Conservation (phyloP, 2,888 invertebrate species). For the Eilema sororculum region DNA sequence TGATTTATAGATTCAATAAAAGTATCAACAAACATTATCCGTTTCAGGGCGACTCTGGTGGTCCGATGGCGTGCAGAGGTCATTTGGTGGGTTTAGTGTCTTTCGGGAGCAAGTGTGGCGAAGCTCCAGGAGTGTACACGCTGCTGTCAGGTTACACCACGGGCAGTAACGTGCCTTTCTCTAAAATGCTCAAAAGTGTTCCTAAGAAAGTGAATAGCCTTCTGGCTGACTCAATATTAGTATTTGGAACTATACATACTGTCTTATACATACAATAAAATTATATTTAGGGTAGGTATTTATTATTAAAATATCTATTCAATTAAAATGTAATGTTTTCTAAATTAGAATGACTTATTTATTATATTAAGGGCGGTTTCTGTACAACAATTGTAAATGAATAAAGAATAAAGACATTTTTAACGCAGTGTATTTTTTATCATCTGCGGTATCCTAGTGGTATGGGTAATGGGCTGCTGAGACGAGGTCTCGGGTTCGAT, state of each 20-base stretch:
- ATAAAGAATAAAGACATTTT: too few species aligned
- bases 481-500: too few species aligned
- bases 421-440: too few species aligned
- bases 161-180: slow-evolving; percentile 9
- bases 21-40: background rate
- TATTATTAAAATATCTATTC: too few species aligned
- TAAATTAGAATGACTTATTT: too few species aligned
- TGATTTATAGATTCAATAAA: too few species aligned
- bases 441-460: too few species aligned
- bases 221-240: background rate
- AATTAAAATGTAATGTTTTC: too few species aligned
- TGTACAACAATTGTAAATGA: too few species aligned
- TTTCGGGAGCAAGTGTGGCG: slow-evolving; percentile 55
- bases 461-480: too few species aligned
- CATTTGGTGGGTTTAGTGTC: slow-evolving; percentile 57
- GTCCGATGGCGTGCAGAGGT: slow-evolving; percentile 58
- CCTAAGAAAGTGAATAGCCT: background rate
- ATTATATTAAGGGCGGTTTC: too few species aligned
- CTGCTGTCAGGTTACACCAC: slow-evolving; percentile 45
- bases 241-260: background rate
- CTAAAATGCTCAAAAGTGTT: background rate
- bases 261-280: background rate
- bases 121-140: slow-evolving; percentile 53
- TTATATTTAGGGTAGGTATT: too few species aligned
- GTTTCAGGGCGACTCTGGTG: slow-evolving; percentile 62